Percentiles rank a stretch among this genome's conserved stretches.
Conservation (phyloP, 2,797 vertebrate genomes). For the Sparus aurata region DNA sequence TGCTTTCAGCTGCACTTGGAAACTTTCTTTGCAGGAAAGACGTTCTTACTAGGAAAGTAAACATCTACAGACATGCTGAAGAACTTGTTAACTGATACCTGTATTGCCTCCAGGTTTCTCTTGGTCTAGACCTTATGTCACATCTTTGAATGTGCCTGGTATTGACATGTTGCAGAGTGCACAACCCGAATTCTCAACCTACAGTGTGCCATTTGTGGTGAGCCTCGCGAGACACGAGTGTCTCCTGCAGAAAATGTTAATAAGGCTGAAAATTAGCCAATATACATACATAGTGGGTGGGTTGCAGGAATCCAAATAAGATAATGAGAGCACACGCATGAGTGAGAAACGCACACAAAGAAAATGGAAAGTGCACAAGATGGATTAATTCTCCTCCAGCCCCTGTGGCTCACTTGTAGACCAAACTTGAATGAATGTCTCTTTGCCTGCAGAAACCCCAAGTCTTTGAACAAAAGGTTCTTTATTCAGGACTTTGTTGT, state of each 20-base stretch:
- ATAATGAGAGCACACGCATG: slow-evolving; percentile 27
- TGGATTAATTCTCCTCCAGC: slow-evolving; percentile 35
- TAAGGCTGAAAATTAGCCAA: slow-evolving; percentile 47
- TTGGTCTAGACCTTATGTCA: slow-evolving; percentile 50
- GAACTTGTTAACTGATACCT: slow-evolving; percentile 57
- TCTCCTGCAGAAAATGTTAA: slow-evolving; percentile 40
- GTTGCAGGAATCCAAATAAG: slow-evolving; percentile 25
- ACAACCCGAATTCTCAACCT: slow-evolving; percentile 42
- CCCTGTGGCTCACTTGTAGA: slow-evolving; percentile 26
- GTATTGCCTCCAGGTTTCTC: slow-evolving; percentile 42
- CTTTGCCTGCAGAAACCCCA: slow-evolving; percentile 50
- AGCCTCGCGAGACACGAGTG: slow-evolving; percentile 10
- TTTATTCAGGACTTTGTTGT: slow-evolving; percentile 76
- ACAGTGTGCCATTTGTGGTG: slow-evolving; percentile 30
- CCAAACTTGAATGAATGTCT: slow-evolving; percentile 49
- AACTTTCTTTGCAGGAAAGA: background rate
- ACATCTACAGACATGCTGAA: slow-evolving; percentile 42
- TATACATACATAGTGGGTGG: slow-evolving; percentile 23
- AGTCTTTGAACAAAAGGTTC: slow-evolving; percentile 76
- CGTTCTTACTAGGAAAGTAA: slow-evolving; percentile 25
- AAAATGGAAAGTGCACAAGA: slow-evolving; percentile 33
- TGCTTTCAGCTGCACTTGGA: slow-evolving; percentile 11
- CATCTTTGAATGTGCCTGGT: slow-evolving; percentile 41
- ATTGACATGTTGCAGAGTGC: slow-evolving; percentile 50
- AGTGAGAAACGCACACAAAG: slow-evolving; percentile 35